Percentiles rank a stretch among this genome's conserved stretches.
phyloP scores from a whole-genome alignment of 2,113 vertebrate species.

The Martes martes region DNA sequence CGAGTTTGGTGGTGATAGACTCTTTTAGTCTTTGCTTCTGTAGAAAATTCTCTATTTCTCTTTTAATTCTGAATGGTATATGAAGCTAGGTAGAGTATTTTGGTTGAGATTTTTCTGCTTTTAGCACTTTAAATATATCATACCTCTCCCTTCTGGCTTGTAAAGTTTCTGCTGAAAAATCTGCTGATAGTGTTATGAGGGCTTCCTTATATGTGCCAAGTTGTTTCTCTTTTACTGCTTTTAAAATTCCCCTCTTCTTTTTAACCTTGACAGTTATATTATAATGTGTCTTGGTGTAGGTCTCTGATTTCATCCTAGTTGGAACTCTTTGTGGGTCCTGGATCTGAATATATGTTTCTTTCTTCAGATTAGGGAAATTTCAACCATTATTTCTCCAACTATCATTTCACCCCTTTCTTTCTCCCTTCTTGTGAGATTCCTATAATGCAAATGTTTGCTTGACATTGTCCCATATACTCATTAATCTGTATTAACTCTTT shows the following conservation, averaged over 20 bases:
- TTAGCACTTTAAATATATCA: background rate
- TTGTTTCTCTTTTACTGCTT: background rate
- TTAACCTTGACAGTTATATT: background rate
- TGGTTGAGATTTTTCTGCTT: background rate
- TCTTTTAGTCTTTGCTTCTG: background rate
- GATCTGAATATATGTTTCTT: background rate
- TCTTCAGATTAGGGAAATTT: background rate
- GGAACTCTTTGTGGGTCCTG: background rate
- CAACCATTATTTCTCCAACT: background rate
- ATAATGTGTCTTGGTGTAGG: background rate
- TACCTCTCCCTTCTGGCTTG: background rate
- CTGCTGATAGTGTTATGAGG: background rate
- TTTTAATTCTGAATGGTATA: background rate
- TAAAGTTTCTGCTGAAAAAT: background rate
- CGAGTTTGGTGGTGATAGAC: background rate
- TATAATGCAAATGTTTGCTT: background rate
- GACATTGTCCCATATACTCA: background rate
- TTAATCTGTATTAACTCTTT: background rate
- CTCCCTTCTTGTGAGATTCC: background rate
- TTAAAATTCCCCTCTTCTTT: background rate
- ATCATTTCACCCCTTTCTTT: background rate
- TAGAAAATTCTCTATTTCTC: background rate
- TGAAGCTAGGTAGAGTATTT: background rate
- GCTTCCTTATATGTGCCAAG: background rate
- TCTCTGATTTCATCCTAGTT: background rate